These are phyloP conservation scores for Hydrozoanthus tunicans DNA, from an alignment of 64 coral and sea anemone species.

Conservation along the genomic window DNA sequence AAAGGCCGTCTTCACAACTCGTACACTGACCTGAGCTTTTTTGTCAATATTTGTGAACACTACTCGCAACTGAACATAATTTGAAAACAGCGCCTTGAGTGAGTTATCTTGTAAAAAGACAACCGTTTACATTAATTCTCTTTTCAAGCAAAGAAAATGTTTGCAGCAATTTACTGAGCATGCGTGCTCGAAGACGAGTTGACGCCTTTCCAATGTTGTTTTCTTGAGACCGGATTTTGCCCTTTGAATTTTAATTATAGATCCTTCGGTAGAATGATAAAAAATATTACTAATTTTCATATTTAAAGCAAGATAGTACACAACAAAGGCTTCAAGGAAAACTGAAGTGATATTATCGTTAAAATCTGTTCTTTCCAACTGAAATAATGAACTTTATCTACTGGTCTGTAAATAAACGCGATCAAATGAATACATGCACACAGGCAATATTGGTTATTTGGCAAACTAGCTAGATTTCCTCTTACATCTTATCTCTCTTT, in stretches of 20 bases:
- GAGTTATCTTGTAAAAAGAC: neutral
- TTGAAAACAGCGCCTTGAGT: conserved; percentile 12
- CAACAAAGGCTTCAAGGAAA: conserved; percentile 24
- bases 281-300: conserved; percentile 40
- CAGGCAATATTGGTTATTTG: conserved; percentile 44
- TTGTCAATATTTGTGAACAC: conserved; percentile 44
- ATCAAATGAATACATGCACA: conserved; percentile 43
- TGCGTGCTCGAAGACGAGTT: conserved; percentile 21
- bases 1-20: neutral
- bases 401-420: conserved; percentile 49
- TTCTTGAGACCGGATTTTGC: conserved; percentile 6
- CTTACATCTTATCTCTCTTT: conserved; percentile 11
- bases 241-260: conserved; percentile 22
- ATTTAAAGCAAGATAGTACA: conserved; percentile 41
- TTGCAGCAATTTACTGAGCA: conserved; percentile 32
- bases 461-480: conserved; percentile 55
- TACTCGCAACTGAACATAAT: neutral
- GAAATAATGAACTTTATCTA: conserved; percentile 52
- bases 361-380: conserved; percentile 33
- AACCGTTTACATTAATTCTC: neutral
- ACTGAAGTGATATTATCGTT: conserved; percentile 27
- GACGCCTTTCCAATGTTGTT: conserved; percentile 37
- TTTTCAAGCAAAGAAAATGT: neutral
- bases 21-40: conserved; percentile 42
- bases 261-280: conserved; percentile 6